phyloP scores from a whole-genome alignment of 2,113 vertebrate species.

The Poeciliopsis turrubarensis region DNA sequence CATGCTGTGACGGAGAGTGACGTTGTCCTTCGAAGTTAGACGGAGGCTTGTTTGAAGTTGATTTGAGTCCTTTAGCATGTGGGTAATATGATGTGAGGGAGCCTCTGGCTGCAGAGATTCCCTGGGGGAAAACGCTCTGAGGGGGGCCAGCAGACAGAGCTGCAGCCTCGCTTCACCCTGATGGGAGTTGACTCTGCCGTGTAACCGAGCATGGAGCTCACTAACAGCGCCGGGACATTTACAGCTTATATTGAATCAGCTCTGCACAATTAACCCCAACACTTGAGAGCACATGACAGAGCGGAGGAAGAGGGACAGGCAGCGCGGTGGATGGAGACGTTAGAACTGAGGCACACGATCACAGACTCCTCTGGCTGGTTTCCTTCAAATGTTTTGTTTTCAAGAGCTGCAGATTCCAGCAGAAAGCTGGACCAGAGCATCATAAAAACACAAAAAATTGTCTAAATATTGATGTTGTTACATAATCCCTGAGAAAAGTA shows the following conservation, averaged over 20 bases:
- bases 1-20: slow-evolving; percentile 53
- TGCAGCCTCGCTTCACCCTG: slow-evolving; percentile 32
- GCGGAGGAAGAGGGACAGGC: slow-evolving; percentile 8
- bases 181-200: slow-evolving; percentile 45
- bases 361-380: too few relatives aligned
- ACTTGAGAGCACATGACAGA: slow-evolving; percentile 41
- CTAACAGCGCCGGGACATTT: slow-evolving; percentile 15
- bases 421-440: too few relatives aligned
- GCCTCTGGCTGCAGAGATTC: slow-evolving; percentile 40
- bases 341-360: too few relatives aligned
- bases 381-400: too few relatives aligned
- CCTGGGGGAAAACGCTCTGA: slow-evolving; percentile 28
- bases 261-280: slow-evolving; percentile 68
- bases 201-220: slow-evolving; percentile 28
- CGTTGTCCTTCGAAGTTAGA: slow-evolving; percentile 36
- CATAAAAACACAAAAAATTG: slow-evolving; percentile 2
- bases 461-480: slow-evolving; percentile 6
- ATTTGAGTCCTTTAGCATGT: slow-evolving; percentile 50
- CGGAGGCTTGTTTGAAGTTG: slow-evolving; percentile 67
- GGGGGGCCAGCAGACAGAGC: slow-evolving; percentile 32
- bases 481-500: neutral
- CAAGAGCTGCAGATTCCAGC: too few relatives aligned
- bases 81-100: slow-evolving; percentile 70
- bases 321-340: too few relatives aligned
- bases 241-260: slow-evolving; percentile 62